A percentile compares a stretch with the other conserved stretches of the same genome.
These are phyloP conservation scores for Perizoma flavofasciatum DNA, from an alignment of 2,888 invertebrate genomes.

Conservation along the genomic window DNA sequence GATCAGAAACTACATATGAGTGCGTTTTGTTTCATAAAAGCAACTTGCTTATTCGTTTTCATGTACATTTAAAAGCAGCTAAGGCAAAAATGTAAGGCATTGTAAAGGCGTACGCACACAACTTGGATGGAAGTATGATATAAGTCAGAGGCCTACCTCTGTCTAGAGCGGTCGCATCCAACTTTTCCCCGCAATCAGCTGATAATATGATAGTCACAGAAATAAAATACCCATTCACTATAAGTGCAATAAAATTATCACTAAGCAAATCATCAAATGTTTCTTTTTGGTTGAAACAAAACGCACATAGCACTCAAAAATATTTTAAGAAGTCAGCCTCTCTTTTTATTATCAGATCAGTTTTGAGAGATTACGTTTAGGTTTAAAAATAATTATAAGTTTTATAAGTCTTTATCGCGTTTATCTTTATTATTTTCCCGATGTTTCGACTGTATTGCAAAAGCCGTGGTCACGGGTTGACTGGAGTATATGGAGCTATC, in stretches of 20 bases:
- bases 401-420: too few species aligned
- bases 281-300: slow-evolving; percentile 12
- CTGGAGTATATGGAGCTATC: too few species aligned
- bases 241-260: too few species aligned
- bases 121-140: neutral
- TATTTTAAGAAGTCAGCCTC: slow-evolving; percentile 47
- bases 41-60: neutral
- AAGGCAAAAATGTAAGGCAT: slow-evolving; percentile 23
- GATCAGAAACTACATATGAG: slow-evolving; percentile 49
- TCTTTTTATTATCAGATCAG: slow-evolving; percentile 49
- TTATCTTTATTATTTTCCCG: too few species aligned
- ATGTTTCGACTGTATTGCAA: too few species aligned
- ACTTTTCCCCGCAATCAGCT: too few species aligned
- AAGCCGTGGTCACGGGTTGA: too few species aligned
- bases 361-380: slow-evolving; percentile 48
- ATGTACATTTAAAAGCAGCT: slow-evolving; percentile 5
- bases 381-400: slow-evolving; percentile 3
- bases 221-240: too few species aligned
- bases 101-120: slow-evolving; percentile 16
- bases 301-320: slow-evolving; percentile 47
- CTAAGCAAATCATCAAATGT: too few species aligned
- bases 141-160: too few species aligned
- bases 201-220: too few species aligned
- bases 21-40: slow-evolving; percentile 34
- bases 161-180: too few species aligned